Evolutionary conservation across 2,797 vertebrate genomes (phyloP).

Genomic region (Sparidentex hasta): DNA sequence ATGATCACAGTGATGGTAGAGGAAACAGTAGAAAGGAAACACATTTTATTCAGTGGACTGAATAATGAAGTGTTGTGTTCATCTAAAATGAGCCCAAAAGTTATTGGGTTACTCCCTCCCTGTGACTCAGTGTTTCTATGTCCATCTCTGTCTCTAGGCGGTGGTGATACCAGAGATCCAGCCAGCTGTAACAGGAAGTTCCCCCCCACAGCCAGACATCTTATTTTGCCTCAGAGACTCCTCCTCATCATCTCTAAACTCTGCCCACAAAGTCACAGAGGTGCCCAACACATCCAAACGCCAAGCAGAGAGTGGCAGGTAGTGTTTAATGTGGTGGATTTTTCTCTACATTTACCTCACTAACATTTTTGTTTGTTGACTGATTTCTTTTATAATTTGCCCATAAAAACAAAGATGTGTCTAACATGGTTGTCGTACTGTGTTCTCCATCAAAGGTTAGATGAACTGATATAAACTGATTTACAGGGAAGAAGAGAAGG

Average conservation of each 20-base stretch:
- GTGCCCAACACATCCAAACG: not conserved
- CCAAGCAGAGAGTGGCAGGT: conserved; percentile 45
- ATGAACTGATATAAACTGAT: conserved; percentile 9
- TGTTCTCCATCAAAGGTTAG: not conserved
- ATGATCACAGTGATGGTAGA: no score
- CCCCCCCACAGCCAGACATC: conserved; percentile 84
- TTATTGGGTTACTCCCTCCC: not conserved
- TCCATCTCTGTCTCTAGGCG: conserved; percentile 68
- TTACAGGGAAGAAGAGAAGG: conserved; percentile 51
- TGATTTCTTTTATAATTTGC: not conserved
- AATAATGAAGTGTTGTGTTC: not conserved
- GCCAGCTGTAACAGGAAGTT: conserved; percentile 61
- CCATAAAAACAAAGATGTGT: not conserved
- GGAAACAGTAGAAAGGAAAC: no score
- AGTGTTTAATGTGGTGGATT: not conserved
- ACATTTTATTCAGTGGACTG: no score
- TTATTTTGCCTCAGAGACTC: conserved; percentile 86
- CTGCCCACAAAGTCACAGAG: conserved; percentile 46
- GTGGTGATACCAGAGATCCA: conserved; percentile 89
- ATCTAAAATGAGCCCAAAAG: not conserved
- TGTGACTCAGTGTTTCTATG: not conserved
- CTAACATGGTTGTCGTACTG: not conserved
- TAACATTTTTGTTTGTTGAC: not conserved
- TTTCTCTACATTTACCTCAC: not conserved
- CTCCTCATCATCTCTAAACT: conserved; percentile 58